These are phyloP conservation scores for Pipa parva DNA, from an alignment of 2,113 vertebrate species.

Conservation along the genomic window DNA sequence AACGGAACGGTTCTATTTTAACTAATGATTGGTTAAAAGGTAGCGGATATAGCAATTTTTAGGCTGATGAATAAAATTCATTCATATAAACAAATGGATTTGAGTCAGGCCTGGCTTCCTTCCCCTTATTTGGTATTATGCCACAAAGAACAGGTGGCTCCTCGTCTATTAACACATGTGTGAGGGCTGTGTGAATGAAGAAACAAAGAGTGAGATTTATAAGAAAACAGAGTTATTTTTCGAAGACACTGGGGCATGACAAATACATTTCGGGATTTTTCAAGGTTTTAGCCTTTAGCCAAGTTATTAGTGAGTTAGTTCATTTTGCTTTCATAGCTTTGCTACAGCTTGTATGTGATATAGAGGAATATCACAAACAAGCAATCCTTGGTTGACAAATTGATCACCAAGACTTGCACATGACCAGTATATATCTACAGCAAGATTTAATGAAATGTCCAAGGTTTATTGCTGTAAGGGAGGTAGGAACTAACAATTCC, in stretches of 20 bases:
- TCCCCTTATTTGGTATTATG: constrained; percentile 30
- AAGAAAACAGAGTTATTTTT: constrained; percentile 31
- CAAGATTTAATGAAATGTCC: not conserved
- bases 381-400: not conserved
- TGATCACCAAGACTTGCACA: not conserved
- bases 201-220: constrained; percentile 37
- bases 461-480: not conserved
- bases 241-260: constrained; percentile 28
- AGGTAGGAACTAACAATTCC: too few species aligned
- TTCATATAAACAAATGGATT: constrained; percentile 36
- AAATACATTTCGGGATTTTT: constrained; percentile 18
- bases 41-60: constrained; percentile 8
- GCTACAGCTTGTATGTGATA: not conserved
- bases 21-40: constrained; percentile 20
- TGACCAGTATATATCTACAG: not conserved
- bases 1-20: constrained; percentile 19
- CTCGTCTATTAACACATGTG: constrained; percentile 35
- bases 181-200: constrained; percentile 27
- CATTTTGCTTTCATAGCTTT: not conserved
- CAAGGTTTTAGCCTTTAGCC: constrained; percentile 14
- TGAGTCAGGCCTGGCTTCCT: constrained; percentile 32
- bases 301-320: not conserved
- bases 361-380: not conserved
- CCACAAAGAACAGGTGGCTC: constrained; percentile 40
- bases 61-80: constrained; percentile 27